phyloP scores from a whole-genome alignment of 2,797 vertebrate genomes.

The Borostomias antarcticus region DNA sequence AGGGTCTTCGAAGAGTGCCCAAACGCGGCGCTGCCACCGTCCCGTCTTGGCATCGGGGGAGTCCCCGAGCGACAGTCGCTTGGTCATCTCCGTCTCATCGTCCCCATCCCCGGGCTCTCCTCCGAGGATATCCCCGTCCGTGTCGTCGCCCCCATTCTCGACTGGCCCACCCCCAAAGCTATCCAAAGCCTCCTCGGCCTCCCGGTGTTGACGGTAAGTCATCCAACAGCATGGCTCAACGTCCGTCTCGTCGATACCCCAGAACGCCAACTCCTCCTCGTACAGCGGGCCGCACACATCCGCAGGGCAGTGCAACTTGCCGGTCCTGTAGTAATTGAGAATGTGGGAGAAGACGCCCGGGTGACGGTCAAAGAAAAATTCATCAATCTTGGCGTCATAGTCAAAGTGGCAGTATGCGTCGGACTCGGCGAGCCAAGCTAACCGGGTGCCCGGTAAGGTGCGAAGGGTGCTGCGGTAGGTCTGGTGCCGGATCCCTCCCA shows the following conservation, averaged over 20 bases:
- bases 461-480: constrained; percentile 90
- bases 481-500: constrained; percentile 90
- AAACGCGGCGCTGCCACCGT: constrained; percentile 87
- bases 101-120: constrained; percentile 85
- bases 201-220: constrained; percentile 89
- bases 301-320: constrained; percentile 89
- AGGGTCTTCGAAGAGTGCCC: constrained; percentile 89
- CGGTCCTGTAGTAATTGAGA: constrained; percentile 89
- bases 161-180: constrained; percentile 83
- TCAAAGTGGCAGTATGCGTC: constrained; percentile 89
- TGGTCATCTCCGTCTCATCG: constrained; percentile 87
- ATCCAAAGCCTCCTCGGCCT: constrained; percentile 89
- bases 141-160: constrained; percentile 79
- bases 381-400: constrained; percentile 85
- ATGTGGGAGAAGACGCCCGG: constrained; percentile 89
- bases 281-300: constrained; percentile 89
- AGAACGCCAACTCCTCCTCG: constrained; percentile 89
- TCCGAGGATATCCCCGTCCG: constrained; percentile 78
- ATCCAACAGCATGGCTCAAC: constrained; percentile 93
- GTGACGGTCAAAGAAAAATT: constrained; percentile 91
- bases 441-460: constrained; percentile 87
- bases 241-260: constrained; percentile 91
- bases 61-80: constrained; percentile 86
- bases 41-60: constrained; percentile 79
- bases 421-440: constrained; percentile 88